These are phyloP conservation scores for Sebastes kiyomatsui DNA, from an alignment of 2,797 vertebrate species.

Conservation along the genomic window DNA sequence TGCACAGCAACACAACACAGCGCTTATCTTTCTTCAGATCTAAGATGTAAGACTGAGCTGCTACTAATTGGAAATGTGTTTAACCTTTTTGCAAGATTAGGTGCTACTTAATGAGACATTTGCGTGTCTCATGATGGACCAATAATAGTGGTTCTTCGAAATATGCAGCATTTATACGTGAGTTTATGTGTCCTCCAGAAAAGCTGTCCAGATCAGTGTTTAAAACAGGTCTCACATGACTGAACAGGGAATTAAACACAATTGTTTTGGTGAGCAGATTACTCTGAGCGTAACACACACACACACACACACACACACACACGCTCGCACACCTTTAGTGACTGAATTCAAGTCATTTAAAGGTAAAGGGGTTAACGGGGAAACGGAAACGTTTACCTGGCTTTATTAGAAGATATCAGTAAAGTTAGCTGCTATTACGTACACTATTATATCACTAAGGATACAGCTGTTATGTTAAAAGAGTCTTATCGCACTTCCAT, in stretches of 20 bases:
- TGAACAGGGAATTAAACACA: not conserved
- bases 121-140: not conserved
- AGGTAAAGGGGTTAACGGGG: not conserved
- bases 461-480: not conserved
- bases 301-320: not conserved
- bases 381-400: too few relatives aligned
- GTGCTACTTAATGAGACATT: not conserved
- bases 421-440: not conserved
- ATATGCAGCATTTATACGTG: not conserved
- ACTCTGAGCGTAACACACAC: not conserved
- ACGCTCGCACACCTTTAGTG: not conserved
- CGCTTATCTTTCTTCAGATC: not conserved
- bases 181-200: not conserved
- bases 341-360: not conserved
- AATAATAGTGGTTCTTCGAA: not conserved
- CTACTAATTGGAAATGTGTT: not conserved
- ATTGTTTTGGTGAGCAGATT: not conserved
- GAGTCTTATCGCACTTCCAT: not conserved
- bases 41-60: not conserved
- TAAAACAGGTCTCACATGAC: not conserved
- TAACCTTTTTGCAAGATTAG: not conserved
- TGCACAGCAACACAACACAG: not conserved
- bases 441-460: too few relatives aligned
- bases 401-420: not conserved
- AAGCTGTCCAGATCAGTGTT: not conserved